Percentiles rank a stretch among this genome's conserved stretches.
phyloP scores from a whole-genome alignment of 1,140 invertebrate species.

The Tetramorium simillimum region DNA sequence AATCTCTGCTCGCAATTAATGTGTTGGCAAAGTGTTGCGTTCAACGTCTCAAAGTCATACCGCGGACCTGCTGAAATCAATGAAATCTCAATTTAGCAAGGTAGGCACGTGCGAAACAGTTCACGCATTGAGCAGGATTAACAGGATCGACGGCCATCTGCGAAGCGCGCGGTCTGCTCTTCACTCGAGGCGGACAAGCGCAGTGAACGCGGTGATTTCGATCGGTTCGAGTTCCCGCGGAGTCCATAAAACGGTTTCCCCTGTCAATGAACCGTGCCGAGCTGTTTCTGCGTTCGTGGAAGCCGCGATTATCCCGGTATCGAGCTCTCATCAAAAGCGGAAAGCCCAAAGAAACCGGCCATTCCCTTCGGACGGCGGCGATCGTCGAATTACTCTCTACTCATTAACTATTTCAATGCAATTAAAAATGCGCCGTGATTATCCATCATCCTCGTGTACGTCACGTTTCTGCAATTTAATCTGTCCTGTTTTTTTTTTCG shows the following conservation, averaged over 20 bases:
- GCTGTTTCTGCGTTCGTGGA: neutral
- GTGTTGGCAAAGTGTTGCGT: no score
- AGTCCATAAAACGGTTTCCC: slow-evolving; percentile 22
- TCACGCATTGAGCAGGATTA: neutral
- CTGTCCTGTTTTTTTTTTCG: neutral
- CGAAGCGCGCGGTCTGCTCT: neutral
- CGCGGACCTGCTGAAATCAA: neutral
- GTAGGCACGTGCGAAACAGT: neutral
- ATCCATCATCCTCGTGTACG: neutral
- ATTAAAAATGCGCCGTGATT: slow-evolving; percentile 2
- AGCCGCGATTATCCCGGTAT: neutral
- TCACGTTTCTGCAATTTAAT: slow-evolving; percentile 19
- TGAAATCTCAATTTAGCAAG: neutral
- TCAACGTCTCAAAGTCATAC: neutral
- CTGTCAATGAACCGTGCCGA: slow-evolving; percentile 24
- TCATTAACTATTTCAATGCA: neutral
- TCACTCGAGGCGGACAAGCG: neutral
- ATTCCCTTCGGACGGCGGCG: slow-evolving; percentile 6
- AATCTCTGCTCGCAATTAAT: neutral
- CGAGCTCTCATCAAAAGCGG: slow-evolving; percentile 13
- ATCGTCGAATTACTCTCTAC: slow-evolving; percentile 1
- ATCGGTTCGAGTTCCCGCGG: neutral
- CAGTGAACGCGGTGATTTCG: slow-evolving; percentile 17
- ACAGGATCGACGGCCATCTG: slow-evolving; percentile 11
- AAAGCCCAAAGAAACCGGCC: slow-evolving; percentile 16